Conservation (phyloP, 2,113 vertebrate genomes). For the Erythrolamprus reginae region DNA sequence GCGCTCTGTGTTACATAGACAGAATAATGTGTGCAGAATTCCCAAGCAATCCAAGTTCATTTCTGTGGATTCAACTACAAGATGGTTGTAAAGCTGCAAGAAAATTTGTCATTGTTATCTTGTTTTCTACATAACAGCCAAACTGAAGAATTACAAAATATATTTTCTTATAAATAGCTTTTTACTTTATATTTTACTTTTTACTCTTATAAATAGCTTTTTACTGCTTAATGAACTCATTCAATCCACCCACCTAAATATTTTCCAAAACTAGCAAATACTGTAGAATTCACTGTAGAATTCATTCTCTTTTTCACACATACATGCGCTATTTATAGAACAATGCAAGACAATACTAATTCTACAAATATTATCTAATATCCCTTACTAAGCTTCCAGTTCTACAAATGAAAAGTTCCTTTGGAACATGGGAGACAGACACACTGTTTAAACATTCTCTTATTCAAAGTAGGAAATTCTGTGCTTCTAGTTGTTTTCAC, state of each 20-base stretch:
- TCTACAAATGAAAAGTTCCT: background rate
- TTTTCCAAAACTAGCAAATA: background rate
- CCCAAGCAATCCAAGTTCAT: background rate
- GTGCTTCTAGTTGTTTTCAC: background rate
- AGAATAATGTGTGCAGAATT: background rate
- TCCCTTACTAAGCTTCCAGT: background rate
- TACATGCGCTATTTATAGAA: background rate
- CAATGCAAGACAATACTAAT: background rate
- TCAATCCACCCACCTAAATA: background rate
- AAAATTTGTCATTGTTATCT: background rate
- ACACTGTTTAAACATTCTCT: background rate
- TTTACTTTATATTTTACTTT: no score
- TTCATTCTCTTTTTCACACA: background rate
- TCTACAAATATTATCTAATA: background rate
- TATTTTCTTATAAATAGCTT: background rate
- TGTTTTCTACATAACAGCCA: background rate
- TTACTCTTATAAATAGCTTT: no score
- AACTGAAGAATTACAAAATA: background rate
- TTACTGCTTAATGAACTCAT: no score
- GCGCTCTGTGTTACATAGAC: background rate
- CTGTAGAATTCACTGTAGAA: background rate
- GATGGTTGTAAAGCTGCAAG: background rate
- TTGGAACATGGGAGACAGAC: no score
- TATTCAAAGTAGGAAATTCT: background rate
- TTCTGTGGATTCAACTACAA: background rate